Evolutionary conservation across 2,113 vertebrate species (phyloP), one percentile per base, ranked within the genome.

Genomic region (Eurystomus gularis): DNA sequence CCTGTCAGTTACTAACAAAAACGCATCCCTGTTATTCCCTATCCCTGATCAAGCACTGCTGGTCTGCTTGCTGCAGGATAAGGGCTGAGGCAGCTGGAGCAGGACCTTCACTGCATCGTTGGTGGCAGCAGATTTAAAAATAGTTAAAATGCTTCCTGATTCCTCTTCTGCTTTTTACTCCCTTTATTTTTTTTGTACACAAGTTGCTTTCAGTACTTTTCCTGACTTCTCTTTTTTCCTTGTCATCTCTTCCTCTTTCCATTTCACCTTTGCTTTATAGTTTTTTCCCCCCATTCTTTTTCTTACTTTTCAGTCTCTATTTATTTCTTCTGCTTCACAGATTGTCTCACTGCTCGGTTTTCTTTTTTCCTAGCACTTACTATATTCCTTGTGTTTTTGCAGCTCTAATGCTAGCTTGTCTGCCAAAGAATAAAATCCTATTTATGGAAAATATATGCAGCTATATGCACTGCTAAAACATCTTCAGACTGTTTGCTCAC

Each of bases 381-480:
- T 96, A 86, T 92, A 91, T 76, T 94, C 86, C 54, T 10, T 78
- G 73, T 94, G 86, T 81, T 93, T 96, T 84, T 94, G 81, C 92
- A 94, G 82, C 86, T 92, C 92, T 94, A 88, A 93, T 92, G 90
- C 95, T 92, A 52, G 86, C 76, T 93, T 82, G 94, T 96, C 95
- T 97, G 94, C 94, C 93, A 96, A 95, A 96, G 96, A 95, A 91
- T 95, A 97, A 95, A 94, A 86, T 96, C 88, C 96, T 96, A 95
- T 96, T 97, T 96, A 92, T 96, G 95, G 96, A 66, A 96, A 96
- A 96, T 96, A 76, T 85, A 94, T 96, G 92, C 96, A 95, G 95
- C 94, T 96, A 72, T 91, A 58, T 94, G 94, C 92, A 49, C 92
- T 95, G 94, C 88, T 92, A 73, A 89, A 95, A 95, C 95, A 97